These are phyloP conservation scores for Pandemis heparana DNA, from an alignment of 2,888 invertebrate genomes.

Conservation along the genomic window DNA sequence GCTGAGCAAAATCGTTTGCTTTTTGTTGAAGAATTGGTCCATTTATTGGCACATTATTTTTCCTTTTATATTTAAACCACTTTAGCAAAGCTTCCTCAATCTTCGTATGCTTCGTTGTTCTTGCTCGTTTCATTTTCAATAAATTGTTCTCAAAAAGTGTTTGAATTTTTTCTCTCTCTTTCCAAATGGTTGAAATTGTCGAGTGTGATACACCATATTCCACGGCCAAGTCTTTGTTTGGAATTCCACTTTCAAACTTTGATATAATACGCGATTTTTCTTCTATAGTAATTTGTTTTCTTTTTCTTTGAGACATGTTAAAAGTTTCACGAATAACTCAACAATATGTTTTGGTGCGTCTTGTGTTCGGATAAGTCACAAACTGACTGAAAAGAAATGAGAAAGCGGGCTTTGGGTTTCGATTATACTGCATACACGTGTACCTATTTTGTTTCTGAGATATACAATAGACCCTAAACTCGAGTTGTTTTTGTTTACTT, in stretches of 20 bases:
- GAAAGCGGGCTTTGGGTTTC: no score
- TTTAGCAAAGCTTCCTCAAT: slow-evolving; percentile 43
- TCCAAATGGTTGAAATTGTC: slow-evolving; percentile 46
- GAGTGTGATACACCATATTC: slow-evolving; percentile 43
- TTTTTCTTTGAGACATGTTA: not conserved
- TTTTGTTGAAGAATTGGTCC: slow-evolving; percentile 48
- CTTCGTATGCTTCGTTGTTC: slow-evolving; percentile 37
- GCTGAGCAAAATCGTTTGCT: slow-evolving; percentile 46
- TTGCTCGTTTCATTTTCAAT: not conserved
- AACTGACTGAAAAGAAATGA: no score
- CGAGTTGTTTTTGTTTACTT: no score
- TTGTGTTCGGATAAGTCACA: no score
- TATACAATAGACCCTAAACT: no score
- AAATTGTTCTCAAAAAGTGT: not conserved
- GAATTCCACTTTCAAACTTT: not conserved
- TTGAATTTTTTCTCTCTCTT: not conserved
- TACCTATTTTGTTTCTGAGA: not conserved
- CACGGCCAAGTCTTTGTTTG: not conserved
- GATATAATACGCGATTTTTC: not conserved
- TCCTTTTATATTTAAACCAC: slow-evolving; percentile 33
- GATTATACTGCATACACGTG: not conserved
- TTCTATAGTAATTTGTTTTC: not conserved
- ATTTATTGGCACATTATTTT: slow-evolving; percentile 45
- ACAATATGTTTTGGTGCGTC: no score
- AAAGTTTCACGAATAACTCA: no score